Conservation (phyloP, 1,140 invertebrate species). For the Megathymus violae region DNA sequence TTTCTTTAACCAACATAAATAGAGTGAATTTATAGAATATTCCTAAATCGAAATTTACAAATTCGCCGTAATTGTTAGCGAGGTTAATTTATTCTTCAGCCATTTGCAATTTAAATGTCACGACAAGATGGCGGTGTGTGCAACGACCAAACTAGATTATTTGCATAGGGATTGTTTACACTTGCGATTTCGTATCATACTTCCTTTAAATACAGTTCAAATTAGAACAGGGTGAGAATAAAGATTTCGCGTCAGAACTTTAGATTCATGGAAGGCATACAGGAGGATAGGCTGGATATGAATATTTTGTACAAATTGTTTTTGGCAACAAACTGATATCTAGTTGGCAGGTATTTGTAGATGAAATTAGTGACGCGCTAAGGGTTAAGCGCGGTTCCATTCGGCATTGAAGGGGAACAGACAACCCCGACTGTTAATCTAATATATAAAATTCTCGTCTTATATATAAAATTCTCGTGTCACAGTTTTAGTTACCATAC, state of each 20-base stretch:
- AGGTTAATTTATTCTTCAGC: slow-evolving; percentile 20
- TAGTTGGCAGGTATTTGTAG: slow-evolving; percentile 1
- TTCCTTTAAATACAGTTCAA: not conserved
- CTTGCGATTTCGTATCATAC: slow-evolving; percentile 1
- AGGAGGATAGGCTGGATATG: not conserved
- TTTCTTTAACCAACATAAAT: not conserved
- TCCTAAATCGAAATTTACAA: not conserved
- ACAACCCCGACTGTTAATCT: too few species aligned
- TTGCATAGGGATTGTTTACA: slow-evolving; percentile 6
- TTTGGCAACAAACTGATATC: slow-evolving; percentile 5
- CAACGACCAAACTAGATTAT: slow-evolving; percentile 14
- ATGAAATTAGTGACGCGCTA: not conserved
- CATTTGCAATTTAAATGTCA: slow-evolving; percentile 35
- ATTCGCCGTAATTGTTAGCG: slow-evolving; percentile 12
- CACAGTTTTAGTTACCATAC: too few species aligned
- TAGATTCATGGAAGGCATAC: not conserved
- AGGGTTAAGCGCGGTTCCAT: not conserved
- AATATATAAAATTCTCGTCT: too few species aligned
- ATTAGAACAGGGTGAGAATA: not conserved
- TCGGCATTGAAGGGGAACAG: too few species aligned
- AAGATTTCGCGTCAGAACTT: slow-evolving; percentile 1
- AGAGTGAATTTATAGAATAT: not conserved
- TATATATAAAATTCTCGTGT: too few species aligned
- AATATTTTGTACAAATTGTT: slow-evolving; percentile 4
- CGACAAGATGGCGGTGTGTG: slow-evolving; percentile 27